These are phyloP conservation scores for Onychomys leucogaster DNA, from an alignment of 2,797 vertebrate species.

Conservation along the genomic window DNA sequence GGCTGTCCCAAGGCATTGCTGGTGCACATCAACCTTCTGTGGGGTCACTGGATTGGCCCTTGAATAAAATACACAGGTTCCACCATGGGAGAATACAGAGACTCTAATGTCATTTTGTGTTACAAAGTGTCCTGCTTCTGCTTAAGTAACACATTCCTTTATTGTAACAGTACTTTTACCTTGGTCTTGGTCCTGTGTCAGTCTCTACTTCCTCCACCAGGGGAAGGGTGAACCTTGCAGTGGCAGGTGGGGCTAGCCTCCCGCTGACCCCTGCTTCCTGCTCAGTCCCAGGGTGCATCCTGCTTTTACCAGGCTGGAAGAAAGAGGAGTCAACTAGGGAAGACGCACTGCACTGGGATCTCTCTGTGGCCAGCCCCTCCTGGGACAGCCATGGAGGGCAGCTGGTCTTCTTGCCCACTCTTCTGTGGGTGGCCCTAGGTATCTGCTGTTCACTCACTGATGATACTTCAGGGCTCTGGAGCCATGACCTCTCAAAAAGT, in stretches of 20 bases:
- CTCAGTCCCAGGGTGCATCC: too few relatives aligned
- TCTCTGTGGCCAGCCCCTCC: rapidly evolving
- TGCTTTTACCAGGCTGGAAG: background rate
- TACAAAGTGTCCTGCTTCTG: background rate
- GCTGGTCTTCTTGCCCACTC: background rate
- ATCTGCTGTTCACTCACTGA: rapidly evolving
- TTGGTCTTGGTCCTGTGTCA: background rate
- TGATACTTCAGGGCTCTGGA: background rate
- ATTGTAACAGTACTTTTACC: background rate
- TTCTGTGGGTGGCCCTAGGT: background rate
- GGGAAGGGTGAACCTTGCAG: too few relatives aligned
- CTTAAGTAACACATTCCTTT: background rate
- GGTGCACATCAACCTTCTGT: background rate
- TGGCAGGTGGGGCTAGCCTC: too few relatives aligned
- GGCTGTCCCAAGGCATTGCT: too few relatives aligned
- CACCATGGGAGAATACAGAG: rapidly evolving
- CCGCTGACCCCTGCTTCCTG: background rate
- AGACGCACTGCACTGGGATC: rapidly evolving
- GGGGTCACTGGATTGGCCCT: background rate
- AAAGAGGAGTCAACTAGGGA: background rate
- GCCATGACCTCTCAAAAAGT: background rate
- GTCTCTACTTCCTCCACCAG: background rate
- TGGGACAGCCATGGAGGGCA: rapidly evolving
- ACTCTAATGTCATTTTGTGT: background rate
- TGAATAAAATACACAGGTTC: background rate